Conservation (phyloP, 2,888 invertebrate genomes). For the Scotopteryx bipunctaria region DNA sequence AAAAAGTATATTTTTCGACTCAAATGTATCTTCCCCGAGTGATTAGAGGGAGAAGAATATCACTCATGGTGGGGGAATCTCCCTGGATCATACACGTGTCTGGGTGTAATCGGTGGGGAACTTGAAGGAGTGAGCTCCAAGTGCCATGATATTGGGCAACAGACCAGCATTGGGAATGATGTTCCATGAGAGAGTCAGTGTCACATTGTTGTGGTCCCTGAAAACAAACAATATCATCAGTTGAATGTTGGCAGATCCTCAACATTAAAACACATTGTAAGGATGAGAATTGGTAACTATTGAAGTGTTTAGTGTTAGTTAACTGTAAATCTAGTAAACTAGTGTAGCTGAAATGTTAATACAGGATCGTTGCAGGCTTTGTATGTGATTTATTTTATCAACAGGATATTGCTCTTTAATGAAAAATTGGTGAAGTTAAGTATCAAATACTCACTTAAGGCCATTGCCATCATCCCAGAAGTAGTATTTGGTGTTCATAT, state of each 20-base stretch:
- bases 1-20: constrained; percentile 46
- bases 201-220: constrained; percentile 97
- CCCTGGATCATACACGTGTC: constrained; percentile 73
- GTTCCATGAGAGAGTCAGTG: constrained; percentile 97
- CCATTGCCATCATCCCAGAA: constrained; percentile 99
- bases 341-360: too few relatives aligned
- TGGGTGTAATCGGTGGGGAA: constrained; percentile 95
- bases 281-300: too few relatives aligned
- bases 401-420: too few relatives aligned
- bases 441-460: constrained; percentile 89
- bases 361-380: too few relatives aligned
- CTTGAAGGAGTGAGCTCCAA: constrained; percentile 93
- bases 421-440: too few relatives aligned
- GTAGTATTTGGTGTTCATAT: constrained; percentile 98
- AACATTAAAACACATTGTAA: too few relatives aligned
- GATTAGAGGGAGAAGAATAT: constrained; percentile 33
- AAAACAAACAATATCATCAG: constrained; percentile 62
- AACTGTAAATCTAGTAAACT: too few relatives aligned
- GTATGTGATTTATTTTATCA: too few relatives aligned
- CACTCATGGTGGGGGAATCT: constrained; percentile 41
- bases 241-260: too few relatives aligned
- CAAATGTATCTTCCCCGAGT: constrained; percentile 36
- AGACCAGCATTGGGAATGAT: constrained; percentile 99
- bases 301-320: too few relatives aligned
- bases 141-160: constrained; percentile 92